Conservation (phyloP, 2,888 invertebrate genomes). For the Yponomeuta evonymella region DNA sequence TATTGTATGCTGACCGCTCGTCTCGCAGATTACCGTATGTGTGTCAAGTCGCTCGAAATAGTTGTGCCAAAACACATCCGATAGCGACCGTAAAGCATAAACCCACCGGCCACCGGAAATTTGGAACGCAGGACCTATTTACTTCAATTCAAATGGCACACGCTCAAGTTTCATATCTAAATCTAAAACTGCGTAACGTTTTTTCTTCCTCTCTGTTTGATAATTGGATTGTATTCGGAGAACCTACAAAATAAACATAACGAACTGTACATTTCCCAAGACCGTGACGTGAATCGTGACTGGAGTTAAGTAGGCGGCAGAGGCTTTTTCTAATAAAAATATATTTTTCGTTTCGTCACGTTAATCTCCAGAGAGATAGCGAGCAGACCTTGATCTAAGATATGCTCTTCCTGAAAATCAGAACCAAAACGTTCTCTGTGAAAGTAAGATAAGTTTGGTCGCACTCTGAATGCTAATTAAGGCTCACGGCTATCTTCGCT, state of each 20-base stretch:
- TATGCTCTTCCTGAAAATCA: conserved; percentile 38
- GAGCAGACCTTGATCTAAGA: conserved; percentile 33
- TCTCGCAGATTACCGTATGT: conserved; percentile 17
- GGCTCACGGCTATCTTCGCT: no score
- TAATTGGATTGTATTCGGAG: conserved; percentile 13
- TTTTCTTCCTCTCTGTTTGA: conserved; percentile 24
- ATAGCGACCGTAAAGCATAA: conserved; percentile 9
- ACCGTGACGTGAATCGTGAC: conserved; percentile 44
- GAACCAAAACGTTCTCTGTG: background rate
- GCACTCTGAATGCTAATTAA: no score
- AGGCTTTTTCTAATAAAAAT: conserved; percentile 38
- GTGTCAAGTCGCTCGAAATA: conserved; percentile 14
- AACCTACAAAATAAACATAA: conserved; percentile 24
- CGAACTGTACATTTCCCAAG: conserved; percentile 36
- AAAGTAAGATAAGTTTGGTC: no score
- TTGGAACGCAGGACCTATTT: background rate
- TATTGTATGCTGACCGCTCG: conserved; percentile 29
- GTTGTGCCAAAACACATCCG: conserved; percentile 10
- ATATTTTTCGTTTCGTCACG: conserved; percentile 43
- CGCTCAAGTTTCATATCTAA: conserved; percentile 8
- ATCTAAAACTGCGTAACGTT: background rate
- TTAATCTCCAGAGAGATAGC: conserved; percentile 31
- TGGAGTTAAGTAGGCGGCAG: conserved; percentile 40
- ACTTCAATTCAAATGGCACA: conserved; percentile 5
- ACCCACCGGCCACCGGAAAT: conserved; percentile 4